phyloP scores from a whole-genome alignment of 2,113 vertebrate species.

The Tichodroma muraria region DNA sequence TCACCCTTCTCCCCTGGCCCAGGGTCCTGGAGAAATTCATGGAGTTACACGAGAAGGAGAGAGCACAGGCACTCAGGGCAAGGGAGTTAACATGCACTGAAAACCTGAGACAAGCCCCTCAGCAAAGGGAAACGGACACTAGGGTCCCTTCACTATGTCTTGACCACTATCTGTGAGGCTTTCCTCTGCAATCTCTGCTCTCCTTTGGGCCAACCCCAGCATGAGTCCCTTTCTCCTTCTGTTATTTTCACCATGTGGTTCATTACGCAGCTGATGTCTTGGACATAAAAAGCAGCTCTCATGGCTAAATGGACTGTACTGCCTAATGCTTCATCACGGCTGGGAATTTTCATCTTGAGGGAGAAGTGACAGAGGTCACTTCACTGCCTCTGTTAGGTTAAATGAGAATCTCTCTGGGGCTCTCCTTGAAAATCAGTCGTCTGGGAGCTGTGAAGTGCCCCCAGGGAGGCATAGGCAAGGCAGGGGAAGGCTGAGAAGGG shows the following conservation, averaged over 20 bases:
- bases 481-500: neutral
- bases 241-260: neutral
- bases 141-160: neutral
- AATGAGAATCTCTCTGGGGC: neutral
- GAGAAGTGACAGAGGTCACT: neutral
- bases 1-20: neutral
- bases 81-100: neutral
- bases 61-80: neutral
- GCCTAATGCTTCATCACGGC: neutral
- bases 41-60: neutral
- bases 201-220: neutral
- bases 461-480: neutral
- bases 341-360: neutral
- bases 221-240: neutral
- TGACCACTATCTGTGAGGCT: neutral
- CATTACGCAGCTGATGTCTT: neutral
- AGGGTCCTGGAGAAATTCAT: neutral
- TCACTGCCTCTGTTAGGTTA: neutral
- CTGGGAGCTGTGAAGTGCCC: neutral
- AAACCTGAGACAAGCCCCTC: neutral
- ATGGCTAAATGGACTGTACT: neutral
- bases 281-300: neutral
- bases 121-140: neutral
- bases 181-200: neutral
- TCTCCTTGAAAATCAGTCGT: neutral